Percentiles rank a stretch among this genome's conserved stretches.
These are phyloP conservation scores for Gandaritis pyraliata DNA, from an alignment of 2,888 invertebrate genomes.

Conservation along the genomic window DNA sequence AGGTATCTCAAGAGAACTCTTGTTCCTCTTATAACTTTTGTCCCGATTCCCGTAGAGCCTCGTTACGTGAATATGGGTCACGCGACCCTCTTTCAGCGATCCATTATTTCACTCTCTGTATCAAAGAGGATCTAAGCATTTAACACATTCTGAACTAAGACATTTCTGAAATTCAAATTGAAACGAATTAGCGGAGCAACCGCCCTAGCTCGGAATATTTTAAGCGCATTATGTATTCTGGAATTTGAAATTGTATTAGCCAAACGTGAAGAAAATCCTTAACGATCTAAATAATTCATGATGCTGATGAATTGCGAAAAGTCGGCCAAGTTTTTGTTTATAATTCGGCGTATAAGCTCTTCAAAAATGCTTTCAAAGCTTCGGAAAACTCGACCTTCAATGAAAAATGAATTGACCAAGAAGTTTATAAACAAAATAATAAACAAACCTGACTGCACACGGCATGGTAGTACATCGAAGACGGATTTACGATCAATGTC, in stretches of 20 bases:
- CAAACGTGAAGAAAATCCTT: conserved; percentile 31
- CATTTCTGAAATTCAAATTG: conserved; percentile 27
- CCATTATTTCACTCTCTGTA: conserved; percentile 35
- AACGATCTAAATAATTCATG: conserved; percentile 39
- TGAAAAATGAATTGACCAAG: conserved; percentile 1
- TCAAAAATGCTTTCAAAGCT: conserved; percentile 5
- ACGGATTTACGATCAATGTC: conserved; percentile 53
- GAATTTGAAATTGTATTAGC: conserved; percentile 28
- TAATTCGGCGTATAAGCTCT: conserved; percentile 6
- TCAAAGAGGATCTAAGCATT: conserved; percentile 6
- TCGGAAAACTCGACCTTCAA: background rate
- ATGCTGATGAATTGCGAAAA: conserved; percentile 28
- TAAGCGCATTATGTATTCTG: conserved; percentile 32
- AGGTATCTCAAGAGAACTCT: background rate
- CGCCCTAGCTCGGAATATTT: conserved; percentile 30
- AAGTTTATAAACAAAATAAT: conserved; percentile 18
- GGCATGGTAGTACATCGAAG: conserved; percentile 54
- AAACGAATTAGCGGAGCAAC: conserved; percentile 27
- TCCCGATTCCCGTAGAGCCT: conserved; percentile 45
- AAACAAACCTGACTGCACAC: conserved; percentile 10
- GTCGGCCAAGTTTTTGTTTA: conserved; percentile 8
- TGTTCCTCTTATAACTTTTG: conserved; percentile 41
- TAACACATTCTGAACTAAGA: background rate
- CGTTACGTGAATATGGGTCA: conserved; percentile 54
- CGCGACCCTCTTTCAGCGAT: conserved; percentile 43